These are phyloP conservation scores for Bombus balteatus DNA, from an alignment of 1,140 invertebrate genomes.

Conservation along the genomic window DNA sequence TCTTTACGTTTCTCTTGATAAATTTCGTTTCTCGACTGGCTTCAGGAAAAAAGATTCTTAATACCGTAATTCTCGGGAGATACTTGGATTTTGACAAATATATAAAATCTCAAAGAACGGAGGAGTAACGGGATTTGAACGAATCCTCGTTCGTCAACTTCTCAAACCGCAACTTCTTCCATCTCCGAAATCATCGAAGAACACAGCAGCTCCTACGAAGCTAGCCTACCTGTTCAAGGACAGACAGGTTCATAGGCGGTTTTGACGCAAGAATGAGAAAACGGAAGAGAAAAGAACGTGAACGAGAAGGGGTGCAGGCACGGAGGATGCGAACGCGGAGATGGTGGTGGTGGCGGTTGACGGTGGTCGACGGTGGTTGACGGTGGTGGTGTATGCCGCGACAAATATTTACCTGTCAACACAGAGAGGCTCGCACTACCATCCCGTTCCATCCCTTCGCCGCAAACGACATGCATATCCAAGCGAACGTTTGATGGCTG, in stretches of 20 bases:
- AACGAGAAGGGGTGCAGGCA: conserved; percentile 15
- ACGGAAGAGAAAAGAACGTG: not conserved
- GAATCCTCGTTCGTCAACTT: too few species aligned
- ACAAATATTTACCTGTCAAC: conserved; percentile 81
- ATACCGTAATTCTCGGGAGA: too few species aligned
- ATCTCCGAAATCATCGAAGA: not conserved
- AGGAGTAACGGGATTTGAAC: too few species aligned
- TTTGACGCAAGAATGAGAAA: conserved; percentile 34
- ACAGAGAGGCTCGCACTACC: conserved; percentile 73
- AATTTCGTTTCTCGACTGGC: too few species aligned
- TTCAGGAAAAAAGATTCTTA: too few species aligned
- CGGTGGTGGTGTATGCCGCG: conserved; percentile 77
- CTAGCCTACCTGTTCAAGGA: not conserved
- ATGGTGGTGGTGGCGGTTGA: conserved; percentile 59
- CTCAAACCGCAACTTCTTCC: too few species aligned
- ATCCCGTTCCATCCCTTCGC: conserved; percentile 62
- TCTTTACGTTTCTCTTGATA: too few species aligned
- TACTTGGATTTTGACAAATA: too few species aligned
- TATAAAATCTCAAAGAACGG: too few species aligned
- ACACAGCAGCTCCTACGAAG: too few species aligned
- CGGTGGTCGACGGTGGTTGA: conserved; percentile 65
- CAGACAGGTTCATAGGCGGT: not conserved
- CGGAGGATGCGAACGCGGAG: conserved; percentile 67
- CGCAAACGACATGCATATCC: conserved; percentile 74
- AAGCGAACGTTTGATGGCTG: conserved; percentile 63